Conservation (phyloP, 2,888 invertebrate species). For the Drosophila formosana region DNA sequence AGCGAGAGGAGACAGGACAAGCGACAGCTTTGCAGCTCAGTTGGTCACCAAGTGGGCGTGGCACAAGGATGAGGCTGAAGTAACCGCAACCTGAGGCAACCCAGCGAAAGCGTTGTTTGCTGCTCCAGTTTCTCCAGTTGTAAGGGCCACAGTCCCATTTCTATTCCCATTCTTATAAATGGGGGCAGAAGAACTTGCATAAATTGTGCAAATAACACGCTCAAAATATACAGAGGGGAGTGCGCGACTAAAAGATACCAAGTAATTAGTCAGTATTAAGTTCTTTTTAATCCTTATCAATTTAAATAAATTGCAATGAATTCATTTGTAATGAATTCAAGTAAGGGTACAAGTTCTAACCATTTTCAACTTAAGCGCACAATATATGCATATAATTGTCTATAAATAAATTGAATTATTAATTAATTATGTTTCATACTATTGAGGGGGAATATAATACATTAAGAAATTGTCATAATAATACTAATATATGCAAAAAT, state of each 20-base stretch:
- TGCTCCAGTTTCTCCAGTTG: constrained; percentile 16
- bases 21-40: constrained; percentile 23
- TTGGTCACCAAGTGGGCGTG: not conserved
- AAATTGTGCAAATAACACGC: constrained; percentile 33
- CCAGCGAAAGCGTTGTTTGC: constrained; percentile 22
- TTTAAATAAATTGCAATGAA: too few species aligned
- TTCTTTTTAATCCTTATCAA: too few species aligned
- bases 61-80: constrained; percentile 7
- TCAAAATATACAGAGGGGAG: not conserved
- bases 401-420: too few species aligned
- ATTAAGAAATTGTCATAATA: too few species aligned
- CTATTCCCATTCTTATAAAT: not conserved
- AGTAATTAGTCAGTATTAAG: too few species aligned
- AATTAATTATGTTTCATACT: too few species aligned
- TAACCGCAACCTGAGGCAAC: constrained; percentile 19
- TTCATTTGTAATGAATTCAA: too few species aligned
- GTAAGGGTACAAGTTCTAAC: too few species aligned
- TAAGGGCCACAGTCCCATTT: constrained; percentile 12
- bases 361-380: too few species aligned
- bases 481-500: too few species aligned
- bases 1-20: constrained; percentile 11
- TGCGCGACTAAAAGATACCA: constrained; percentile 1
- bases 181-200: constrained; percentile 2
- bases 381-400: too few species aligned
- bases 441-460: too few species aligned